Evolutionary conservation across 2,888 invertebrate species (phyloP).

Genomic region (Gisinianus flammeolus): DNA sequence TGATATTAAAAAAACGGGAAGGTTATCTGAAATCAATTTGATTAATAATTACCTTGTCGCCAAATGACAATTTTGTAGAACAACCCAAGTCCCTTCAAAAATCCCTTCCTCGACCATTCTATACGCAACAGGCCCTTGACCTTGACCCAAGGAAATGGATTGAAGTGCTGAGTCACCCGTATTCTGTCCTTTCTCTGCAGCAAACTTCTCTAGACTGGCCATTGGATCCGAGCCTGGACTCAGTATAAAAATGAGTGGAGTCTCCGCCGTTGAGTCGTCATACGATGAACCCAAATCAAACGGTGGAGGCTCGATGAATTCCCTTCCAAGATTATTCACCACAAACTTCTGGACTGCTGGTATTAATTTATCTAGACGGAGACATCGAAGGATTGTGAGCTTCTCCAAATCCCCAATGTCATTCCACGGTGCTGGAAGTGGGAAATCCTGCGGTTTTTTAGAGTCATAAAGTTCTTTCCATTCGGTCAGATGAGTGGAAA

Average conservation of each 20-base stretch:
- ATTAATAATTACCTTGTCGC: constrained; percentile 94
- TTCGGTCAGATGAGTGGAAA: constrained; percentile 57
- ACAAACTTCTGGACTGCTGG: constrained; percentile 79
- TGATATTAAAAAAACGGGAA: too few species aligned
- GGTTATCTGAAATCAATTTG: too few species aligned
- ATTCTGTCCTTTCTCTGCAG: constrained; percentile 86
- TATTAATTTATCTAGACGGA: constrained; percentile 89
- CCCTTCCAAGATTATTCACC: constrained; percentile 75
- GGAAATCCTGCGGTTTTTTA: constrained; percentile 73
- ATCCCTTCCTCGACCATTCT: constrained; percentile 80
- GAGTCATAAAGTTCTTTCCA: constrained; percentile 87
- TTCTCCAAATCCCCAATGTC: constrained; percentile 67
- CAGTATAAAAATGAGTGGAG: constrained; percentile 87
- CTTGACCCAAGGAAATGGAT: constrained; percentile 88
- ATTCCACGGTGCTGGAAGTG: constrained; percentile 74
- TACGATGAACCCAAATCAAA: constrained; percentile 87
- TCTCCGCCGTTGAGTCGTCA: constrained; percentile 80
- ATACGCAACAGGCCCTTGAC: constrained; percentile 89
- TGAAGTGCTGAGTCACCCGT: constrained; percentile 69
- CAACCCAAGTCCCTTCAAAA: constrained; percentile 85
- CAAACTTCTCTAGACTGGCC: constrained; percentile 84
- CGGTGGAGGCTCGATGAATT: constrained; percentile 86
- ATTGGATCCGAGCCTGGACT: constrained; percentile 95
- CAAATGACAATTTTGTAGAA: constrained; percentile 94
- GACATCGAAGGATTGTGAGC: constrained; percentile 77